A percentile compares a stretch with the other conserved stretches of the same genome.
Evolutionary conservation across 2,797 vertebrate species (phyloP).

Genomic region (Acanthurus lineatus): DNA sequence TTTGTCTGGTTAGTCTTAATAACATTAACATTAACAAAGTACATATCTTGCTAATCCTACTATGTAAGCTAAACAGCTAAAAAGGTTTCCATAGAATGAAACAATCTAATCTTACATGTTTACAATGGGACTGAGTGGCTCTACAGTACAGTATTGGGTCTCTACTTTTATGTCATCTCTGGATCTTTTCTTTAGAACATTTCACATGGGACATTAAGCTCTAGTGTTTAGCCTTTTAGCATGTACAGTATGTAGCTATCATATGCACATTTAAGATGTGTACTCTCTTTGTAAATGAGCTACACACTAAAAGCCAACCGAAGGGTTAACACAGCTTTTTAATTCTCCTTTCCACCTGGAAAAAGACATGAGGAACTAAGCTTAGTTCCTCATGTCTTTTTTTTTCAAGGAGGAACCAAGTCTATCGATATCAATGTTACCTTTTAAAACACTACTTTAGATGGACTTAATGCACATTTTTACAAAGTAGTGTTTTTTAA

Average conservation of each 20-base stretch:
- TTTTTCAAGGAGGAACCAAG: no score
- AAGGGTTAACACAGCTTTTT: not conserved
- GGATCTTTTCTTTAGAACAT: not conserved
- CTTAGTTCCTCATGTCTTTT: no score
- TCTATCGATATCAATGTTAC: not conserved
- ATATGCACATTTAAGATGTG: not conserved
- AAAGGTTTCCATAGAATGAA: no score
- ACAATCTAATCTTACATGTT: no score
- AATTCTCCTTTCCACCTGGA: not conserved
- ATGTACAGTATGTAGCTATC: not conserved
- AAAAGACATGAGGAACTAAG: not conserved
- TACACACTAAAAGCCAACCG: no score
- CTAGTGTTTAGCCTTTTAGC: not conserved
- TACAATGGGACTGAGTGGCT: no score
- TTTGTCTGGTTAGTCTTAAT: no score
- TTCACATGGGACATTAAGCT: not conserved
- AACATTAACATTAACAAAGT: no score
- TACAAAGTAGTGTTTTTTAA: no score
- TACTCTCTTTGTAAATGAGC: not conserved
- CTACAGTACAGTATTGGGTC: no score
- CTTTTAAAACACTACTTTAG: constrained; percentile 15
- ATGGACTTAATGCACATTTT: not conserved
- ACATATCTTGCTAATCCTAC: no score
- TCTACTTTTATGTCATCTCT: not conserved
- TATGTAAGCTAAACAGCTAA: no score